Evolutionary conservation across 2,797 vertebrate species (phyloP), one percentile per base, ranked within the genome.

Genomic region (Sebastes umbrosus): DNA sequence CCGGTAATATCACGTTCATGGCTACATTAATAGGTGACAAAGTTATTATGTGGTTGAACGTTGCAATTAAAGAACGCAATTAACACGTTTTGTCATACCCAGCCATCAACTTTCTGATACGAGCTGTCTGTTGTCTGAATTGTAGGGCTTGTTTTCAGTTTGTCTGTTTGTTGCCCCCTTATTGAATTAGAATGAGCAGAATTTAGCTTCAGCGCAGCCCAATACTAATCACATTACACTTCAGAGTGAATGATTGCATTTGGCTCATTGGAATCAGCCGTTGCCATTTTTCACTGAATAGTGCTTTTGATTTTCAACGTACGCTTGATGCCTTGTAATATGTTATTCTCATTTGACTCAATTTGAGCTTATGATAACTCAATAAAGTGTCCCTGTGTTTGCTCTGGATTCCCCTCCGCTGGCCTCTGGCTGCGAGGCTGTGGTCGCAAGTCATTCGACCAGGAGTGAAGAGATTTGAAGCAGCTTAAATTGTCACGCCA

Each of bases 261-360:
- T 86, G 69, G 54, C 71, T 93, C 72, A 92, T 89, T 94, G 88
- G 85, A 92, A 77, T 91, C 90, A 92, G 78, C 75, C 59, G 50
- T 83, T 76, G 57, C 75, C 22, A 8, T 80, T 87, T 79, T 69
- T 57, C 7, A 57, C 60, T 85, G 60, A 88, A 85, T 58, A 59
- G 62, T 73, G 62, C 73, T 71, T 86, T 89, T 90, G 65, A 71
- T 74, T 69, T 58, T 54, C 20, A 43, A 22, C 31, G 22, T 46
- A 32, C 16, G 36, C 83, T 72, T 77, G 63, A 65, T 79, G 77
- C 39, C 72, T 75, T 25, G 62, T 82, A 36, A 77, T 24, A 64
- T 73, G 77, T 75, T 78, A 20, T 69, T 79, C 63, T 77, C 80
- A 57, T 75, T 84, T 66, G 69, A 71, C 72, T 76, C 20, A 4